phyloP scores from a whole-genome alignment of 2,797 vertebrate genomes.

The Gymnocypris eckloni region DNA sequence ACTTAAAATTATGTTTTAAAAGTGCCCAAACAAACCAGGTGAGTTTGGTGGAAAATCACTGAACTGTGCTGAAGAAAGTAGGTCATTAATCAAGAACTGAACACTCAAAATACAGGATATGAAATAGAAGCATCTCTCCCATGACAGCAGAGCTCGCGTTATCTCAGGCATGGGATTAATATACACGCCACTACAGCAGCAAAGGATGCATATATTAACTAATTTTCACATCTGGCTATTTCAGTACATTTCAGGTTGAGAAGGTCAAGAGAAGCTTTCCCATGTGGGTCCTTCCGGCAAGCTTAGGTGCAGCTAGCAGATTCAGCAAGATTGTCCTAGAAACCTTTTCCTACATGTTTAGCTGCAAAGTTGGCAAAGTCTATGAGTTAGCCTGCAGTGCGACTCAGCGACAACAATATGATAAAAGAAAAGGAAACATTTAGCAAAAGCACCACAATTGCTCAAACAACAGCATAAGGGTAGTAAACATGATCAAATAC shows the following conservation, averaged over 20 bases:
- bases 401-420: background rate
- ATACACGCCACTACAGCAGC: conserved; percentile 10
- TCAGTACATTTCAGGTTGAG: conserved; percentile 13
- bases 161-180: conserved; percentile 39
- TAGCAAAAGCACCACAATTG: conserved; percentile 14
- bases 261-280: conserved; percentile 23
- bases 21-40: conserved; percentile 9
- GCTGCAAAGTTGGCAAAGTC: background rate
- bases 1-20: background rate
- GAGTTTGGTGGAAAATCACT: conserved; percentile 30
- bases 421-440: conserved; percentile 15
- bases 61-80: conserved; percentile 42
- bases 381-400: conserved; percentile 17
- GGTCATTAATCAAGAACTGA: conserved; percentile 43
- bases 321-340: conserved; percentile 26
- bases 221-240: conserved; percentile 28
- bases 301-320: conserved; percentile 34
- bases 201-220: conserved; percentile 25
- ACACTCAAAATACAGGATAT: background rate
- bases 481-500: conserved; percentile 4
- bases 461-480: conserved; percentile 13
- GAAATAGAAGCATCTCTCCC: conserved; percentile 20
- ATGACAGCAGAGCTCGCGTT: conserved; percentile 22
- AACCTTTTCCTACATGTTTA: conserved; percentile 9
- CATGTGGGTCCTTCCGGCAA: conserved; percentile 12